Conservation (phyloP, 2,888 invertebrate genomes). For the Aquatica leii region DNA sequence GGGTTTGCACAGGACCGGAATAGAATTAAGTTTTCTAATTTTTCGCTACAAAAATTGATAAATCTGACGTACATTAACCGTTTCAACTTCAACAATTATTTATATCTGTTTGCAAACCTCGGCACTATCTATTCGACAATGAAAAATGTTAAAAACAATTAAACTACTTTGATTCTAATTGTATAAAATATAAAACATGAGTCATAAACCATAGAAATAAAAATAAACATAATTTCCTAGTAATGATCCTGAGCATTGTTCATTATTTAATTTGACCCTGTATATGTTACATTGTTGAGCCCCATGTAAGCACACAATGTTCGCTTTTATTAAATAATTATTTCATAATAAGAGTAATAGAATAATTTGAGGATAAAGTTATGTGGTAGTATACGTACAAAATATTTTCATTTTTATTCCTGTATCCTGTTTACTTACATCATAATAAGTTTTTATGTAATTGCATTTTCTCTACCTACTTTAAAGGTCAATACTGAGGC, state of each 20-base stretch:
- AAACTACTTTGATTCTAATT: no score
- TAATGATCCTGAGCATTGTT: no score
- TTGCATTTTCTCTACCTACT: not conserved
- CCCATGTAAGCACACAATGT: not conserved
- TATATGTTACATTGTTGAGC: not conserved
- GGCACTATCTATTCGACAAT: not conserved
- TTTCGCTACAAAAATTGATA: no score
- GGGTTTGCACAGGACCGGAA: constrained; percentile 4
- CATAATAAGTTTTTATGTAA: no score
- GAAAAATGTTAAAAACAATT: not conserved
- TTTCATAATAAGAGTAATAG: constrained; percentile 42
- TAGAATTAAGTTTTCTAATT: no score
- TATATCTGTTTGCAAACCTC: no score
- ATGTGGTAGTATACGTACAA: constrained; percentile 2
- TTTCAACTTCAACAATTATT: no score
- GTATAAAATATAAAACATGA: no score
- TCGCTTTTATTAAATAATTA: constrained; percentile 45
- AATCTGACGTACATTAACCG: no score
- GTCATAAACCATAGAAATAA: no score
- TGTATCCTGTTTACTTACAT: not conserved
- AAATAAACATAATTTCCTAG: no score
- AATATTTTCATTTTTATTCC: not conserved
- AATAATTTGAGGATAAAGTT: constrained; percentile 46
- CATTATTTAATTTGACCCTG: constrained; percentile 17
- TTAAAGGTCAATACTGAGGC: no score